Base-by-base conservation (phyloP, 2,113 vertebrate genomes). In the Daphoenositta chrysoptera region DNA sequence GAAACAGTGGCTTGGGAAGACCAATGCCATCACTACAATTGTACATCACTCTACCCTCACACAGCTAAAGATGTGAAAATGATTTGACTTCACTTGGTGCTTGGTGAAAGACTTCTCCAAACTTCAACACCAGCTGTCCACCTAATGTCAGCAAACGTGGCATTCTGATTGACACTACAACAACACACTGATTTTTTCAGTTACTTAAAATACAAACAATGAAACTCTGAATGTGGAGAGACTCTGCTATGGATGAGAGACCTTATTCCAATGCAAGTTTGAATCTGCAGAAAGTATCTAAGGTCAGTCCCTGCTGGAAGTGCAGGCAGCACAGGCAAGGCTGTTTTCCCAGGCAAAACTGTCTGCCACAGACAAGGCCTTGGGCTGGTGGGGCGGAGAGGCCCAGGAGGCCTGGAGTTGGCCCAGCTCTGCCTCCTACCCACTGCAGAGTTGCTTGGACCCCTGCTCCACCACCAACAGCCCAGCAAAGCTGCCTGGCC, bases 1-100 rank as follows among this genome's bases (percentile, higher is more conserved):
- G 7, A 45, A 77, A 64, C 0, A 0, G 58, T 42, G 10, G 28
- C 56, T 58, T 57, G n/a, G 45, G 65, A 71, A 47, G n/a, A 28
- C 27, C 65, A 53, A 31, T 21, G 18, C 28, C 44, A 44, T 58
- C 31, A 50, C 27, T 66, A 65, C 37, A 33, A 58, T 9, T 58
- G 44, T 37, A 51, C 33, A n/a, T 51, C 44, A 73, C 44, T 81
- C 56, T 66, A 26, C 31, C 27, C 23, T 61, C 83, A 48, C 37
- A n/a, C 4, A 69, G 31, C 24, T 53, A 33, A 51, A 83, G 24
- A 54, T 11, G 31, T 44, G n/a, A 69, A 65, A 91, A 69, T 9
- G 0, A 89, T 60, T 80, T 76, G 15, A 42, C 20, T 71, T 89
- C 16, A 56, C 26, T 60, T 53, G 31, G 50, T 61, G 40, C 23